Conservation (phyloP, 1,140 invertebrate species). For the Varroa destructor region DNA sequence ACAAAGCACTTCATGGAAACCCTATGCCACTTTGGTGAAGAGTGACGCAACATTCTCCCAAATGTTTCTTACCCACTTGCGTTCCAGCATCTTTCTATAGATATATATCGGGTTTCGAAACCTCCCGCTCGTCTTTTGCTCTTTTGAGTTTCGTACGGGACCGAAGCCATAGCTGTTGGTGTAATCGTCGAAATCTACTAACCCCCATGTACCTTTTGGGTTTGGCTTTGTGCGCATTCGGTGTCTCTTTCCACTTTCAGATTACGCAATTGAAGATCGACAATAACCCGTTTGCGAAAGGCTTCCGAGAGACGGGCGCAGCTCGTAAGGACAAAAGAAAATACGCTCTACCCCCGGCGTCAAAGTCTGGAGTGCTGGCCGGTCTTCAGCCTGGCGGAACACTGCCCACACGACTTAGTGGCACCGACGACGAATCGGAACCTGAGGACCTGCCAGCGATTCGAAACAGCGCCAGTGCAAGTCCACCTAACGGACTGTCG, state of each 20-base stretch:
- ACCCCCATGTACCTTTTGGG: background rate
- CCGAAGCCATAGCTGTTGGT: no score
- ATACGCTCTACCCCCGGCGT: slow-evolving; percentile 16
- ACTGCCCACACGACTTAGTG: slow-evolving; percentile 7
- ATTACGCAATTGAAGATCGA: slow-evolving; percentile 97
- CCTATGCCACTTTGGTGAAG: no score
- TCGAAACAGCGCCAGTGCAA: no score
- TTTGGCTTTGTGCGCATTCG: background rate
- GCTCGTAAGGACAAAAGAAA: slow-evolving; percentile 69
- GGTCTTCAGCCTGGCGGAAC: slow-evolving; percentile 1
- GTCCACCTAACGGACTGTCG: no score
- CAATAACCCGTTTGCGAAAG: slow-evolving; percentile 97
- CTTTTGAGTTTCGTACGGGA: no score
- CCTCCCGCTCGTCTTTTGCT: no score
- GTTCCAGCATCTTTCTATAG: no score
- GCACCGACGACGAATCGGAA: slow-evolving; percentile 21
- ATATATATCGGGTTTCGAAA: no score
- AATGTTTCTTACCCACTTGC: no score
- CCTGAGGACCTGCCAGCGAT: slow-evolving; percentile 10
- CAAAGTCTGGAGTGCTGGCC: slow-evolving; percentile 6
- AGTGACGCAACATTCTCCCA: no score
- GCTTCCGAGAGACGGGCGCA: slow-evolving; percentile 87
- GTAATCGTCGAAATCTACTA: no score
- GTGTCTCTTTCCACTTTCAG: slow-evolving; percentile 38
- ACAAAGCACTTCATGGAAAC: no score